Percentiles rank a stretch among this genome's conserved stretches.
phyloP scores from a whole-genome alignment of 1,140 invertebrate species.

The Cyphomyrmex costatus region DNA sequence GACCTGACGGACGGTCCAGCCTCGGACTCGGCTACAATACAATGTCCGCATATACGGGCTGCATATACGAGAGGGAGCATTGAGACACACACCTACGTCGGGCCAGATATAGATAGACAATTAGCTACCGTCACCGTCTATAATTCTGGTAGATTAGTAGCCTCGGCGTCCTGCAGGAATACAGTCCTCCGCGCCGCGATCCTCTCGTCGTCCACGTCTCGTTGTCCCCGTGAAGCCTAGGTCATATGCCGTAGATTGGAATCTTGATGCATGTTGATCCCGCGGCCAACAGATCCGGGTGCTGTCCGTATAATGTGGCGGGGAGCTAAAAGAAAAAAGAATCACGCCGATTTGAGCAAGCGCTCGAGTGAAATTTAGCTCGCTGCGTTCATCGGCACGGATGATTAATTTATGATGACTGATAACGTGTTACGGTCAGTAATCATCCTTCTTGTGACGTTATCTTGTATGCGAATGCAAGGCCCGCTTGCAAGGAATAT shows the following conservation, averaged over 20 bases:
- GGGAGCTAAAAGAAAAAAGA: slow-evolving; percentile 7
- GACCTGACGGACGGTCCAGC: slow-evolving; percentile 74
- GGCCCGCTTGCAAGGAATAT: slow-evolving; percentile 46
- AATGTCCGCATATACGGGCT: slow-evolving; percentile 81
- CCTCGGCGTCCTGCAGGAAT: slow-evolving; percentile 78
- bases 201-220: slow-evolving; percentile 63
- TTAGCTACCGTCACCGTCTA: slow-evolving; percentile 84
- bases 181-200: slow-evolving; percentile 68
- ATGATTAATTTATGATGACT: slow-evolving; percentile 56
- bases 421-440: slow-evolving; percentile 43
- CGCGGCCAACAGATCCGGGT: slow-evolving; percentile 17
- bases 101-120: slow-evolving; percentile 86
- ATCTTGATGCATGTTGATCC: slow-evolving; percentile 66
- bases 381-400: slow-evolving; percentile 15
- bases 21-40: slow-evolving; percentile 81
- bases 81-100: slow-evolving; percentile 85
- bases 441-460: slow-evolving; percentile 64
- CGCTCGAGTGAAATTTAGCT: slow-evolving; percentile 36
- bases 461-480: slow-evolving; percentile 54
- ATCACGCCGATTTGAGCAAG: slow-evolving; percentile 18
- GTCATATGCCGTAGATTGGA: slow-evolving; percentile 71
- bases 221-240: slow-evolving; percentile 68
- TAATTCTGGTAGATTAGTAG: slow-evolving; percentile 81
- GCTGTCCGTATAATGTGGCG: slow-evolving; percentile 9
- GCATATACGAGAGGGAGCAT: slow-evolving; percentile 82